A percentile compares a stretch with the other conserved stretches of the same genome.
These are phyloP conservation scores for Dendrocincla tyrannina DNA, from an alignment of 2,797 vertebrate genomes.

Conservation along the genomic window DNA sequence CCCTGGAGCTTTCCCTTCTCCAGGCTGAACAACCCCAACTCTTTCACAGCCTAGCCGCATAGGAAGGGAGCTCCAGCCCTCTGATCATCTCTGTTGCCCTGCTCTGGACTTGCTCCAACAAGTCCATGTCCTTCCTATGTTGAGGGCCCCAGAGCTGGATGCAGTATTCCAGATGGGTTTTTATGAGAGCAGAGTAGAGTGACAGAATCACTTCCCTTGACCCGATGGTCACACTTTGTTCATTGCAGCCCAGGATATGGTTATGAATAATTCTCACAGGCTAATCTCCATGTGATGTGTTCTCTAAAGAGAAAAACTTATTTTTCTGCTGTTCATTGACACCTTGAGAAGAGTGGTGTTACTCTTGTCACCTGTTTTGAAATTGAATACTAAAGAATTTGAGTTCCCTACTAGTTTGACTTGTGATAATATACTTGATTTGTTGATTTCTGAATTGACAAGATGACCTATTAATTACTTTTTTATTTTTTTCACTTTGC, in stretches of 20 bases:
- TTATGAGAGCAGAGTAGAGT: neutral
- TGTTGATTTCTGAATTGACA: neutral
- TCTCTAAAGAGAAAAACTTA: neutral
- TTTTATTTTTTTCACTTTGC: neutral
- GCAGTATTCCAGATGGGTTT: neutral
- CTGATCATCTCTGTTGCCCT: neutral
- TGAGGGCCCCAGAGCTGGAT: neutral
- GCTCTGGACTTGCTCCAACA: neutral
- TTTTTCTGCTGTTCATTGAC: neutral
- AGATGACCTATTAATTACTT: neutral
- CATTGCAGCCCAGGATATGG: neutral
- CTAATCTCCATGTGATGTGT: neutral
- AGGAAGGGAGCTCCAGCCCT: neutral
- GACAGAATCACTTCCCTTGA: neutral
- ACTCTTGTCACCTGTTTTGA: neutral
- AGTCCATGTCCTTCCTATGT: accelerated
- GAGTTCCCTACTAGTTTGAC: neutral
- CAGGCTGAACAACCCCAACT: neutral
- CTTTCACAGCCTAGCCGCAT: neutral
- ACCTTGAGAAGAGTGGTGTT: neutral
- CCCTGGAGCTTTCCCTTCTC: neutral
- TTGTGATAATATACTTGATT: neutral
- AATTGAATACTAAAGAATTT: neutral
- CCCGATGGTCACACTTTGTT: neutral
- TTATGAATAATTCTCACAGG: neutral